A percentile compares a stretch with the other conserved stretches of the same genome.
phyloP scores from a whole-genome alignment of 2,797 vertebrate species.

The Sorex maritimensis region DNA sequence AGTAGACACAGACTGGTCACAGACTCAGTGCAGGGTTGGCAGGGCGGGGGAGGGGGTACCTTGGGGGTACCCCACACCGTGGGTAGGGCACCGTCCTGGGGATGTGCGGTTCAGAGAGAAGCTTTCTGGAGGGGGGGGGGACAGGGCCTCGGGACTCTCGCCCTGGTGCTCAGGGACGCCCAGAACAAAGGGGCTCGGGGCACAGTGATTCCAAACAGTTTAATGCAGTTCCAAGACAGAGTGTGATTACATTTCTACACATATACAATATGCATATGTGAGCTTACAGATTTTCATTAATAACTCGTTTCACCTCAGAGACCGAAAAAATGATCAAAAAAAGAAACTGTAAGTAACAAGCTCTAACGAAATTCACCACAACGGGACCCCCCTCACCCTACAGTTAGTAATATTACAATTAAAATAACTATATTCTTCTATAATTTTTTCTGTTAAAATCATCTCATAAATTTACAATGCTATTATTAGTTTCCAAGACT shows the following conservation, averaged over 20 bases:
- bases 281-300: slow-evolving; percentile 99
- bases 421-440: slow-evolving; percentile 99
- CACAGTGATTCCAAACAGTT: slow-evolving; percentile 99
- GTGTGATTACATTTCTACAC: slow-evolving; percentile 99
- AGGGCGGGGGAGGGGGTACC: too few relatives aligned
- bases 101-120: too few relatives aligned
- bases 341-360: slow-evolving; percentile 99
- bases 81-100: too few relatives aligned
- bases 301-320: slow-evolving; percentile 99
- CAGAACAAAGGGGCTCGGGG: slow-evolving; percentile 9
- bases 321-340: slow-evolving; percentile 99
- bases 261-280: slow-evolving; percentile 99
- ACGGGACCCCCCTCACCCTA: slow-evolving; percentile 97
- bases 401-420: slow-evolving; percentile 99
- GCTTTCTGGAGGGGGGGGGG: too few relatives aligned
- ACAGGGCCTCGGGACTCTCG: too few relatives aligned
- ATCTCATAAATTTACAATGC: slow-evolving; percentile 98
- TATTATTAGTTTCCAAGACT: slow-evolving; percentile 99
- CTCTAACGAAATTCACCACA: slow-evolving; percentile 99
- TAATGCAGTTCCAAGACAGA: slow-evolving; percentile 99
- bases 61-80: too few relatives aligned
- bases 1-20: too few relatives aligned
- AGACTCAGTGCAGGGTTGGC: too few relatives aligned
- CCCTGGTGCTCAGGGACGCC: too few relatives aligned
- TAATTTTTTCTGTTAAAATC: slow-evolving; percentile 99